phyloP scores from a whole-genome alignment of 2,797 vertebrate species.

The Ctenosaura bakeri region DNA sequence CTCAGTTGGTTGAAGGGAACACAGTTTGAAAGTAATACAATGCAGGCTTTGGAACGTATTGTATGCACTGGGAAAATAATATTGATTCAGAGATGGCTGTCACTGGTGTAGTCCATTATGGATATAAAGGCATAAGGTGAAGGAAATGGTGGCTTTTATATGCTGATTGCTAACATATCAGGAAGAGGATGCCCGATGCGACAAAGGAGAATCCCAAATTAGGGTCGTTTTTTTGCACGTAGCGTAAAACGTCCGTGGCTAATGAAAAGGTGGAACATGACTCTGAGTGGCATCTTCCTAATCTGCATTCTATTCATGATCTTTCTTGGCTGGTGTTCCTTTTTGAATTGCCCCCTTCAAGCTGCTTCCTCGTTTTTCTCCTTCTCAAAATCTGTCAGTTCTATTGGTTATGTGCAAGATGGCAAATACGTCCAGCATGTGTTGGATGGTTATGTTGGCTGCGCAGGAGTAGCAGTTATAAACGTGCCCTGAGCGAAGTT shows the following conservation, averaged over 20 bases:
- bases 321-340: constrained; percentile 8
- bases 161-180: too few relatives aligned
- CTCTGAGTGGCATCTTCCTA: not conserved
- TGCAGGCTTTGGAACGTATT: too few relatives aligned
- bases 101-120: too few relatives aligned
- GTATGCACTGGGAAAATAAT: too few relatives aligned
- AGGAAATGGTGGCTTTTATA: too few relatives aligned
- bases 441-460: constrained; percentile 1
- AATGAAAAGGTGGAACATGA: not conserved
- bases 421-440: constrained; percentile 17
- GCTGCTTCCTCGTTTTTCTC: constrained; percentile 1
- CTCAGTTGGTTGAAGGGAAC: too few relatives aligned
- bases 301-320: constrained; percentile 26
- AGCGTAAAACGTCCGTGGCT: constrained; percentile 8
- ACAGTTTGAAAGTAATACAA: too few relatives aligned
- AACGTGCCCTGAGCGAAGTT: not conserved
- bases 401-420: constrained; percentile 13
- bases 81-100: too few relatives aligned
- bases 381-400: constrained; percentile 27
- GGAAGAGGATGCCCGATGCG: too few relatives aligned
- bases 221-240: too few relatives aligned
- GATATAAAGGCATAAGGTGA: too few relatives aligned
- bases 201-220: too few relatives aligned
- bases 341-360: constrained; percentile 21
- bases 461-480: not conserved